Conservation (phyloP, 2,888 invertebrate species). For the Isoperla grammatica region DNA sequence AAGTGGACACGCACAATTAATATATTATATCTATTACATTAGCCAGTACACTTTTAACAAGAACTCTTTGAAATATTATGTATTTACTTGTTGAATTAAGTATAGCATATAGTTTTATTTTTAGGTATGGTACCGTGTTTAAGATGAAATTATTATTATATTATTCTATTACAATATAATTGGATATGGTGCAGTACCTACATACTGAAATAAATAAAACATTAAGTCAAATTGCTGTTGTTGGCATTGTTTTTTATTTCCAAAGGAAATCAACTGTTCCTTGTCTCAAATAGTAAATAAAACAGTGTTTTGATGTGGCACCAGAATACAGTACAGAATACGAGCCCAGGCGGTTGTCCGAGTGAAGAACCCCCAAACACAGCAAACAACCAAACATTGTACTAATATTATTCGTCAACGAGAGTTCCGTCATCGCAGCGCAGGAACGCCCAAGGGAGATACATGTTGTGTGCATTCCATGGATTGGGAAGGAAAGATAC, state of each 20-base stretch:
- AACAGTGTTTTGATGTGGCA: not conserved
- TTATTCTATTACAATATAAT: not conserved
- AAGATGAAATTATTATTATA: conserved; percentile 4
- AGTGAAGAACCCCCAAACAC: not conserved
- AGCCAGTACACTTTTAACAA: not conserved
- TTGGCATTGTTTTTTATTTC: not conserved
- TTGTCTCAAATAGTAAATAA: not conserved
- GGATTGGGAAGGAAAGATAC: too few species aligned
- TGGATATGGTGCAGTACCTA: conserved; percentile 11
- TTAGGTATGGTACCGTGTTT: not conserved
- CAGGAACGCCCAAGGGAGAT: too few species aligned
- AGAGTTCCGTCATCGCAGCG: not conserved
- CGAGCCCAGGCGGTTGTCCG: not conserved
- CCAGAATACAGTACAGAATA: not conserved
- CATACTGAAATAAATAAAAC: conserved; percentile 3
- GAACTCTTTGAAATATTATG: not conserved
- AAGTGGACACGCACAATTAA: not conserved
- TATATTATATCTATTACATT: not conserved
- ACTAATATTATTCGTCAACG: not conserved
- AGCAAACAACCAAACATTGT: too few species aligned
- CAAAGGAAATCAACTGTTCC: not conserved
- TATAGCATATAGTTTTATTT: conserved; percentile 5
- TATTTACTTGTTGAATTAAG: conserved; percentile 8
- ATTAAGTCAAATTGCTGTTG: not conserved
- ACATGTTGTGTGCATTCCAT: too few species aligned